Evolutionary conservation across 2,113 vertebrate species (phyloP).

Genomic region (Pelecanus crispus): DNA sequence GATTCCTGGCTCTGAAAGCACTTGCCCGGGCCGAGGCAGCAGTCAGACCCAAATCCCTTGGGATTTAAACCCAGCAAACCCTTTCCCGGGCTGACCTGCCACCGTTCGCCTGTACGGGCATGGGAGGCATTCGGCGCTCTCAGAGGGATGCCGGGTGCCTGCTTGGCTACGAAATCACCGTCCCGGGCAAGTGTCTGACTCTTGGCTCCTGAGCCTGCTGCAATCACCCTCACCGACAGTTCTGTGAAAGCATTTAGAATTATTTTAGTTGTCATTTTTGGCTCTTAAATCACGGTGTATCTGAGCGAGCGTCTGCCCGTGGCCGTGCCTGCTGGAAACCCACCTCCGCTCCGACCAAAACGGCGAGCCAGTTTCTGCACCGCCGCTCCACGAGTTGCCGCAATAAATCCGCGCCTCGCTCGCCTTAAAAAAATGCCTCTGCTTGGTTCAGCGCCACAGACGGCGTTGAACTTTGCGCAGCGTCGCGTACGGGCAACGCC

Average conservation of each 20-base stretch:
- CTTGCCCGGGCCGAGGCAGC: background rate
- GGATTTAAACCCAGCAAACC: background rate
- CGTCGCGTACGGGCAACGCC: rapidly evolving
- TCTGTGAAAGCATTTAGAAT: background rate
- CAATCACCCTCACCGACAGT: rapidly evolving
- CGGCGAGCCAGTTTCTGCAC: background rate
- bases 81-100: background rate
- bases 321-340: background rate
- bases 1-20: background rate
- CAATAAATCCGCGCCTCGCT: background rate
- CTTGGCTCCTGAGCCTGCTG: rapidly evolving
- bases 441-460: rapidly evolving
- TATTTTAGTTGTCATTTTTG: background rate
- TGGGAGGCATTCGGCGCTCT: background rate
- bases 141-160: background rate
- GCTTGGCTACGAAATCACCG: background rate
- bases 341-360: background rate
- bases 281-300: rapidly evolving
- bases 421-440: background rate
- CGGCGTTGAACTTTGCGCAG: rapidly evolving
- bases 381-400: rapidly evolving
- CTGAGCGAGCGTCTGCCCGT: rapidly evolving
- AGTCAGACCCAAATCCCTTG: background rate
- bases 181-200: background rate
- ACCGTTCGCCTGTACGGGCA: rapidly evolving